Conservation (phyloP, 64 coral and sea anemone genomes). For the Montipora efflorescens region DNA sequence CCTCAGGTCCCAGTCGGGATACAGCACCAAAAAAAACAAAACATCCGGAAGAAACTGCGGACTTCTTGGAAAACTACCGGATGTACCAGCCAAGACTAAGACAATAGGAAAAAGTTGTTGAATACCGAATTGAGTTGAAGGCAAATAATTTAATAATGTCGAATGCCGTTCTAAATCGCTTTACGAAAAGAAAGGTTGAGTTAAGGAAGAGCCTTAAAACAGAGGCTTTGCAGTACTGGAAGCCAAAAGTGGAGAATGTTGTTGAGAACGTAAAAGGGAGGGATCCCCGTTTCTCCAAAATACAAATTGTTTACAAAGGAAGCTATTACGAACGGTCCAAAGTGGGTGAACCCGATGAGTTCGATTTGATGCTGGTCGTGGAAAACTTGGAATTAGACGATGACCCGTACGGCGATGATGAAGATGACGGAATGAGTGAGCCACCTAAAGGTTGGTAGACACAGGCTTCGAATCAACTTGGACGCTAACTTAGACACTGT, state of each 20-base stretch:
- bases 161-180: neutral
- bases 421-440: conserved; percentile 38
- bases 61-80: neutral
- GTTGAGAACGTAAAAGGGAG: neutral
- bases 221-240: neutral
- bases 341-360: conserved; percentile 67
- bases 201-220: neutral
- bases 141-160: neutral
- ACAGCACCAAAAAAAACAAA: too few species aligned
- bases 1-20: too few species aligned
- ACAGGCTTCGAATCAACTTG: too few species aligned
- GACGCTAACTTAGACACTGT: too few species aligned
- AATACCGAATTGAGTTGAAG: too few species aligned
- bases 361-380: conserved; percentile 76
- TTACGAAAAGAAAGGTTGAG: neutral
- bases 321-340: conserved; percentile 78
- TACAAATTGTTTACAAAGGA: neutral
- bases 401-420: conserved; percentile 39
- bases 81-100: neutral
- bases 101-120: neutral
- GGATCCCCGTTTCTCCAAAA: conserved; percentile 20
- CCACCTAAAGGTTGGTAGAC: conserved; percentile 54
- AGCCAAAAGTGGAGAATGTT: conserved; percentile 42
- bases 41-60: neutral
- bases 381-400: conserved; percentile 38